Percentiles rank a stretch among this genome's conserved stretches.
Conservation (phyloP, 2,113 vertebrate genomes). For the Alethe castanea region DNA sequence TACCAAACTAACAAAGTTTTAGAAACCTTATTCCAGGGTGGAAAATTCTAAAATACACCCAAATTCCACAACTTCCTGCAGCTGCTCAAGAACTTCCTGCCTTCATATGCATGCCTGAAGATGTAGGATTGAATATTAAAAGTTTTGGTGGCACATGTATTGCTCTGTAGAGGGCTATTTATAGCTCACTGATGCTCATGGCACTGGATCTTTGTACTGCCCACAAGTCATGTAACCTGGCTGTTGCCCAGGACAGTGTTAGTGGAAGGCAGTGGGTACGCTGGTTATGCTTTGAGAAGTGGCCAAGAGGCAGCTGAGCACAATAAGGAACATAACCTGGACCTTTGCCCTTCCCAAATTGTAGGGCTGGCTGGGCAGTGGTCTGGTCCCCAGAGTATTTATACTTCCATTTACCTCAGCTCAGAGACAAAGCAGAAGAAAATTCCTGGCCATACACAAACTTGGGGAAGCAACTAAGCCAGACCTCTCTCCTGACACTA, state of each 20-base stretch:
- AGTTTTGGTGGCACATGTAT: background rate
- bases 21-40: background rate
- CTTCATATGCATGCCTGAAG: background rate
- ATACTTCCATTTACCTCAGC: constrained; percentile 6
- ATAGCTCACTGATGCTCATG: background rate
- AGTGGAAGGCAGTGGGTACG: background rate
- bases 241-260: background rate
- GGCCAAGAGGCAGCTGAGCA: background rate
- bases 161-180: background rate
- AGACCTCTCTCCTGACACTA: background rate
- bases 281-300: background rate
- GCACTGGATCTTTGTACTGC: background rate
- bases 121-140: background rate
- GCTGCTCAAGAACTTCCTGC: background rate
- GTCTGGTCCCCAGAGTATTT: background rate
- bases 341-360: constrained; percentile 24
- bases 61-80: background rate
- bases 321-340: background rate
- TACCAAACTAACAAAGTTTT: background rate
- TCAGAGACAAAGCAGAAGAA: background rate
- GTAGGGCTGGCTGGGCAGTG: constrained; percentile 1
- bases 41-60: background rate
- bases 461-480: background rate
- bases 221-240: background rate
- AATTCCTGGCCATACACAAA: background rate